Conservation (phyloP, 2,888 invertebrate genomes). For the Hydraecia micacea region DNA sequence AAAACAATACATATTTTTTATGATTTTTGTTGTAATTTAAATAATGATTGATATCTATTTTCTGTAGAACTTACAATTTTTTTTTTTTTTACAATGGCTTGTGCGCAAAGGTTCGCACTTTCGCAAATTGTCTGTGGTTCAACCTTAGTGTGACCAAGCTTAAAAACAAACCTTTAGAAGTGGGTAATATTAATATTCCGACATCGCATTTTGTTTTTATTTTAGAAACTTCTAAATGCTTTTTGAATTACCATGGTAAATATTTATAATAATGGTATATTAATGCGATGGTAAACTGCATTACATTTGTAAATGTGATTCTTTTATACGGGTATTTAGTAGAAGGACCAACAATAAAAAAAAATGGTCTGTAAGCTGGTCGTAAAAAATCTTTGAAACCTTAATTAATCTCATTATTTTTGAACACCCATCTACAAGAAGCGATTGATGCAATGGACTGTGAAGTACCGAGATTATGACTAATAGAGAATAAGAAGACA, state of each 20-base stretch:
- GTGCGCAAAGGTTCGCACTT: too few relatives aligned
- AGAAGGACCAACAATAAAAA: neutral
- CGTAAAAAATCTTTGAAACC: neutral
- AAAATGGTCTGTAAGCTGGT: neutral
- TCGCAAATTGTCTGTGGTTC: conserved; percentile 35
- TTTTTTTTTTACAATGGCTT: too few relatives aligned
- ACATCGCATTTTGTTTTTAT: neutral
- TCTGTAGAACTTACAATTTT: too few relatives aligned
- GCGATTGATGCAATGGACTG: neutral
- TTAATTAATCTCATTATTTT: neutral
- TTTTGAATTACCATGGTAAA: neutral
- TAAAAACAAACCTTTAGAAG: neutral
- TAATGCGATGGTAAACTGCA: neutral
- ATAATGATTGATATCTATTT: too few relatives aligned
- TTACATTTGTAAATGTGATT: neutral
- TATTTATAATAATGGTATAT: neutral
- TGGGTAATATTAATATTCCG: neutral
- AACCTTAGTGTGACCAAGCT: neutral
- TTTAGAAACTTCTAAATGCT: neutral
- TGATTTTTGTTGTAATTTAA: neutral
- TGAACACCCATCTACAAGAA: neutral
- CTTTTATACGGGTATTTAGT: too few relatives aligned
- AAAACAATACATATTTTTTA: too few relatives aligned
- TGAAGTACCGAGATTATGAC: neutral
- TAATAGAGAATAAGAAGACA: neutral